These are phyloP conservation scores for Atta texana DNA, from an alignment of 1,140 invertebrate species.

Conservation along the genomic window DNA sequence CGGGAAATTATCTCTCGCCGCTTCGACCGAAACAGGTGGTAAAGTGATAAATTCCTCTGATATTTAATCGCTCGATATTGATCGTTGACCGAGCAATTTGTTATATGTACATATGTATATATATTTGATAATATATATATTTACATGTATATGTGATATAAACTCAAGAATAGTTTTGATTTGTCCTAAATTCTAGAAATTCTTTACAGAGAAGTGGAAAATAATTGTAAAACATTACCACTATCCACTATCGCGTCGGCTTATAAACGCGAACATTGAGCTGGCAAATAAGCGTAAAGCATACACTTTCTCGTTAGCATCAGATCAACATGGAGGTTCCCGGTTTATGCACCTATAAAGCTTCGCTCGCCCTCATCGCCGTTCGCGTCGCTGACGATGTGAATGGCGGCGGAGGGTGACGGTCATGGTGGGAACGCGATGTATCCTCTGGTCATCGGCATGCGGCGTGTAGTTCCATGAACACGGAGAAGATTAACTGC, in stretches of 20 bases:
- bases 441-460: constrained; percentile 64
- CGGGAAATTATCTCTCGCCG: constrained; percentile 12
- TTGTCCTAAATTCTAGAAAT: constrained; percentile 1
- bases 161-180: neutral
- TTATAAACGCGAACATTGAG: constrained; percentile 43
- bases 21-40: neutral
- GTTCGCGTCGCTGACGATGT: constrained; percentile 26
- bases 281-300: constrained; percentile 52
- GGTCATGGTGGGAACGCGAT: constrained; percentile 52
- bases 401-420: constrained; percentile 43
- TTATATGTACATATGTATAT: neutral
- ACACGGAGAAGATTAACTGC: constrained; percentile 74
- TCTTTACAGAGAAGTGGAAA: constrained; percentile 6
- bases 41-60: constrained; percentile 15
- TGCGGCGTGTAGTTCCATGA: constrained; percentile 67
- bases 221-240: neutral
- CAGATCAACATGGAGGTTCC: constrained; percentile 24
- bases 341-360: constrained; percentile 70
- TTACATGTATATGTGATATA: neutral
- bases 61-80: constrained; percentile 33
- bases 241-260: neutral
- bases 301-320: constrained; percentile 44
- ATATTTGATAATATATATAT: no score
- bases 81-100: neutral
- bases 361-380: constrained; percentile 35